Evolutionary conservation across 2,113 vertebrate genomes (phyloP).

Genomic region (Hiodon alosoides): DNA sequence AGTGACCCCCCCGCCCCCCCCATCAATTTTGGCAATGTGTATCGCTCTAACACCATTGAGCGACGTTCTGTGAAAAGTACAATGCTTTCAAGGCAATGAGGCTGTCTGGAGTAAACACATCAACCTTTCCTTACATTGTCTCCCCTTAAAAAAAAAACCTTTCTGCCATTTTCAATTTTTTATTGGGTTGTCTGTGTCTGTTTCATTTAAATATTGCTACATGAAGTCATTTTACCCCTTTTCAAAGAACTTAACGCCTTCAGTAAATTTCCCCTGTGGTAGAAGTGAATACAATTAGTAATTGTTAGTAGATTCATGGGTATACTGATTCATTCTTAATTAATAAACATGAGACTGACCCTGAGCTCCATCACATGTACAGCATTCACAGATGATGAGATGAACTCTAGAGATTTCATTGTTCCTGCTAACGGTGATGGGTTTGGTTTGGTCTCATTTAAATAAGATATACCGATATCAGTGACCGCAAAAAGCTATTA

Average conservation of each 20-base stretch:
- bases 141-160: neutral
- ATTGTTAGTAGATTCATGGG: too few species aligned
- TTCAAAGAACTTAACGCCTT: too few species aligned
- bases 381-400: neutral
- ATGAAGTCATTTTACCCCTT: too few species aligned
- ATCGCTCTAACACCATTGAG: too few species aligned
- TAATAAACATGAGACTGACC: neutral
- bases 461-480: neutral
- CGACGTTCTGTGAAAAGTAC: neutral
- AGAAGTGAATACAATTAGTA: too few species aligned
- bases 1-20: too few species aligned
- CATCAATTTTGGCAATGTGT: too few species aligned
- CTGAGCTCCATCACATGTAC: neutral
- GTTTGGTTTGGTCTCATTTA: neutral
- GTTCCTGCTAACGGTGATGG: neutral
- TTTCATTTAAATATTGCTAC: too few species aligned
- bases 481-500: neutral
- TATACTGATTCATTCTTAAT: too few species aligned
- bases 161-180: too few species aligned
- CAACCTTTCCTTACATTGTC: neutral
- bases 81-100: neutral
- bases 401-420: neutral
- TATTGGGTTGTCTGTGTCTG: too few species aligned
- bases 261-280: too few species aligned
- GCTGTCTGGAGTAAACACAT: neutral